A percentile compares a stretch with the other conserved stretches of the same genome.
phyloP scores from a whole-genome alignment of 2,113 vertebrate genomes.

The Mormyrus lacerda region DNA sequence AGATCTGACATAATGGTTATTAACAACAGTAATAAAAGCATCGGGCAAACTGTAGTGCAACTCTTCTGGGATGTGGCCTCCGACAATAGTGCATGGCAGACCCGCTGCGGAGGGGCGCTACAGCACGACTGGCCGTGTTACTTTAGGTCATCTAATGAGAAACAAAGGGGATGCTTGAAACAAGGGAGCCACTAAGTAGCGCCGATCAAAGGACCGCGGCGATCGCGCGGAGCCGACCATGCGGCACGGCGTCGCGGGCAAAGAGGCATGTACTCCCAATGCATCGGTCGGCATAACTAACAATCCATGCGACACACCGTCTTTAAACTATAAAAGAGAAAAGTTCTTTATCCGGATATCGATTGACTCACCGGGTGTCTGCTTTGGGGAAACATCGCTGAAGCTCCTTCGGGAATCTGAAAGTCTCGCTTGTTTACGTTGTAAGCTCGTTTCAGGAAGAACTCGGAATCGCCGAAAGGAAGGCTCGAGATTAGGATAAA shows the following conservation, averaged over 20 bases:
- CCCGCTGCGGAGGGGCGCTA: neutral
- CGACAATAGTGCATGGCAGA: neutral
- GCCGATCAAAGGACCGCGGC: neutral
- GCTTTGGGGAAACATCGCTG: conserved; percentile 71
- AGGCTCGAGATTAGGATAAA: conserved; percentile 4
- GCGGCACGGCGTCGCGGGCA: too few species aligned
- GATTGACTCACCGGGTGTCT: conserved; percentile 66
- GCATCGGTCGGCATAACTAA: neutral
- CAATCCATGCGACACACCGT: neutral
- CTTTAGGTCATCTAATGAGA: conserved; percentile 11
- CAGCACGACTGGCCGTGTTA: neutral
- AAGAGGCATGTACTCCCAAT: neutral
- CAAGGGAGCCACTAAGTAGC: neutral
- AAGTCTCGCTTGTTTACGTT: conserved; percentile 39
- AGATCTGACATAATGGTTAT: neutral
- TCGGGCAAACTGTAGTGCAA: neutral
- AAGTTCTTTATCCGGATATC: neutral
- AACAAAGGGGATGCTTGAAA: conserved; percentile 19
- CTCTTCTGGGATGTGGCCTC: neutral
- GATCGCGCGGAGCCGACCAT: neutral
- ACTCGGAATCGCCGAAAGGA: neutral
- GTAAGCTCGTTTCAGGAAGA: conserved; percentile 26
- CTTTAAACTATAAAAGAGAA: neutral
- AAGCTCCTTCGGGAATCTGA: conserved; percentile 38
- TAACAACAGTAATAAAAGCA: neutral